phyloP scores from a whole-genome alignment of 2,113 vertebrate genomes.

The Trogon surrucura region DNA sequence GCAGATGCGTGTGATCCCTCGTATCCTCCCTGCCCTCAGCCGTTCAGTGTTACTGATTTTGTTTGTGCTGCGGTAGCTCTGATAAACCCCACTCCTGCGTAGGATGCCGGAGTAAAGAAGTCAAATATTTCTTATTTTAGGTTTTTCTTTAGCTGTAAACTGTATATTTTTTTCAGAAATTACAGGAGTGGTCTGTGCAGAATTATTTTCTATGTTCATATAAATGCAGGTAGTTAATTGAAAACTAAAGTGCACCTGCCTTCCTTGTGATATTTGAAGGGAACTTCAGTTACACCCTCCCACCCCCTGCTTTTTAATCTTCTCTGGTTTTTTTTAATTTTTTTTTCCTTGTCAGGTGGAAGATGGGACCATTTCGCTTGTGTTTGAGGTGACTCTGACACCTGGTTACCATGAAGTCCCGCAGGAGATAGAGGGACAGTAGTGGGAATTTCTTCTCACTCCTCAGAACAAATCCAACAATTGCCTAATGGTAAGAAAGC shows the following conservation, averaged over 20 bases:
- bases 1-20: background rate
- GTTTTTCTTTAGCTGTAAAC: background rate
- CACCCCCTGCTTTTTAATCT: background rate
- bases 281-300: background rate
- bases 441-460: conserved; percentile 76
- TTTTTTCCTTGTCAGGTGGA: conserved; percentile 60
- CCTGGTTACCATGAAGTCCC: conserved; percentile 80
- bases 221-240: background rate
- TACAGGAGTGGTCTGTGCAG: background rate
- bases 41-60: background rate
- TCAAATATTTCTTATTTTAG: background rate
- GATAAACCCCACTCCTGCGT: background rate
- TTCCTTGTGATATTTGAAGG: background rate
- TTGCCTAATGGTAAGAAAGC: conserved; percentile 85
- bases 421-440: conserved; percentile 82
- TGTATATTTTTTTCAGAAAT: background rate
- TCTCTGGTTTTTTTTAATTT: background rate
- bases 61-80: background rate
- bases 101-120: background rate
- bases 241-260: background rate
- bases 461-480: conserved; percentile 5
- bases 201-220: background rate
- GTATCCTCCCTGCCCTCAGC: background rate
- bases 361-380: conserved; percentile 42
- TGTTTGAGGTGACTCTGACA: conserved; percentile 55